Base-by-base conservation (phyloP, 2,113 vertebrate genomes). In the Oxygymnocypris stewartii region DNA sequence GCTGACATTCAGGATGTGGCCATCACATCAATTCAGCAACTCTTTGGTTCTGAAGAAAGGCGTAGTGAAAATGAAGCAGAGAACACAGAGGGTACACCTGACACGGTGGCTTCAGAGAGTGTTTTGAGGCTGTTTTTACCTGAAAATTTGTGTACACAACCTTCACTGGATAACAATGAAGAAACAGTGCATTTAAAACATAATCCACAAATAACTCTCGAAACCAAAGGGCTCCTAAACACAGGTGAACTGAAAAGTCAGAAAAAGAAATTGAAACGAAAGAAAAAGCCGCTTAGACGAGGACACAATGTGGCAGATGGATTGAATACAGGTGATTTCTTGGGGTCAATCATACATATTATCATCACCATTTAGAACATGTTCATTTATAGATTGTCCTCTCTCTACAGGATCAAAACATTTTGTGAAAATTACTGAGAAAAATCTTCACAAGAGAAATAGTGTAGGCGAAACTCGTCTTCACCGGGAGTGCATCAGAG, bases 401-500 rank as follows among this genome's bases (percentile, higher is more conserved):
- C 59, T 20, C 14, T 51, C 9, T 47, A 44, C 79, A 88, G 87
- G 54, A 12, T 47, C 44, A 73, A 75, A 9, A 0, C 35, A 7
- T 40, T 2, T 1, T 81, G 0, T 51, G 18, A 90, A 59, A 65
- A 12, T 77, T 0, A n/a, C 57, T 4, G n/a, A 2, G 20, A 65
- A 0, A 59, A 16, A 1, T 14, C 40, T 94, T 63, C 23, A 90
- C 65, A 96, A 91, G 89, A 95, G 49, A 92, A 90, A 94, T 85
- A 6, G 0, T 31, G 90, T 49, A 80, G 96, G 96, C n/a, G 94
- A 97, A 91, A 96, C 93, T 74, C 77, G 0, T 1, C 93, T 98
- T 67, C 96, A 96, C 88, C 42, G 85, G 83, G 96, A 95, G 75
- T 95, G 94, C 86, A 94, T 3, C 84, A 96, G 87, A 90, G 90